Evolutionary conservation across 1,140 invertebrate species (phyloP).

Genomic region (Euwallacea similis): DNA sequence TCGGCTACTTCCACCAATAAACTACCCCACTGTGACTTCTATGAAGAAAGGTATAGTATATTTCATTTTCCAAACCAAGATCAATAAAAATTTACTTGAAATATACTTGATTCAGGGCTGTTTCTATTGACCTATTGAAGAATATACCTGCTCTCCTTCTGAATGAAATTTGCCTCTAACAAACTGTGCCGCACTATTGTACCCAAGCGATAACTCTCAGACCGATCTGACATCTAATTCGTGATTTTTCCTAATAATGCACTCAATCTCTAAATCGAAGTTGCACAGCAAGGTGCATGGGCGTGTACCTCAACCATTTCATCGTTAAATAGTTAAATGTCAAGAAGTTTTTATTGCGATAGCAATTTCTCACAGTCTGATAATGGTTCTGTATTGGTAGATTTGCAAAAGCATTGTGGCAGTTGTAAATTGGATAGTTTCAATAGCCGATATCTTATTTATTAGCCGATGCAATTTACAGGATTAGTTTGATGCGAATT

Average conservation of each 20-base stretch:
- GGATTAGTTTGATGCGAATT: too few relatives aligned
- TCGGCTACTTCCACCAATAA: too few relatives aligned
- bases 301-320: neutral
- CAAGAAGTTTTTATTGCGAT: slow-evolving; percentile 2
- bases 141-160: too few relatives aligned
- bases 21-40: too few relatives aligned
- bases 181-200: too few relatives aligned
- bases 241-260: neutral
- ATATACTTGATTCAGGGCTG: too few relatives aligned
- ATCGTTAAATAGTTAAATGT: slow-evolving; percentile 3
- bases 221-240: neutral
- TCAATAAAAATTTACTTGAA: too few relatives aligned
- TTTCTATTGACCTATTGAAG: too few relatives aligned
- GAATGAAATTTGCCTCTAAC: too few relatives aligned
- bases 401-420: neutral
- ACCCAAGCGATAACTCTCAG: too few relatives aligned
- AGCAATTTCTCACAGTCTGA: neutral
- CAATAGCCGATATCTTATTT: neutral
- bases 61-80: too few relatives aligned
- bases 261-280: neutral
- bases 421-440: neutral
- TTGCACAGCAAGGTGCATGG: neutral
- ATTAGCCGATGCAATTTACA: slow-evolving; percentile 8
- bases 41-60: too few relatives aligned
- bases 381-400: neutral